Evolutionary conservation across 1,140 invertebrate species (phyloP).

Genomic region (Chymomyza costata): DNA sequence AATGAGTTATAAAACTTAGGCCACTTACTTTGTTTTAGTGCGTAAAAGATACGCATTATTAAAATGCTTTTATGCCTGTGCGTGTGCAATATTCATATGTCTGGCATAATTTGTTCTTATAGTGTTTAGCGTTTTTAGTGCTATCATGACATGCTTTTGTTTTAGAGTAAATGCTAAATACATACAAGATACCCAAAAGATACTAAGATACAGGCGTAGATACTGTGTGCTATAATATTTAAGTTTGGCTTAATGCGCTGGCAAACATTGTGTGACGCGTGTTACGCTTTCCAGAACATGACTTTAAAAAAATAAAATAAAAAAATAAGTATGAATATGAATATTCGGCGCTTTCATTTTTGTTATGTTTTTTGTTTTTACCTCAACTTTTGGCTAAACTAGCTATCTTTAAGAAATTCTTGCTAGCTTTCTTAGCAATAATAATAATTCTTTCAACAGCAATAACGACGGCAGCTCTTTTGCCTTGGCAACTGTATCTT

Average conservation of each 20-base stretch:
- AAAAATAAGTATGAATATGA: too few species aligned
- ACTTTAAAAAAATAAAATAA: too few species aligned
- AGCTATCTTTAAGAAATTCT: conserved; percentile 37
- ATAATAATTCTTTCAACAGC: conserved; percentile 45
- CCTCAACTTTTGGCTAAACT: background rate
- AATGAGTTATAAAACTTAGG: conserved; percentile 69
- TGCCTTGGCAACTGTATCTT: too few species aligned
- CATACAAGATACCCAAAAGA: conserved; percentile 10
- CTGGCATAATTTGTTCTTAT: conserved; percentile 44
- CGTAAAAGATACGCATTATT: conserved; percentile 66
- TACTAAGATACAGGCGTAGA: conserved; percentile 14
- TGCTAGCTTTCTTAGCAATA: conserved; percentile 43
- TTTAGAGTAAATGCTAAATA: conserved; percentile 2
- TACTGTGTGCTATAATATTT: conserved; percentile 20
- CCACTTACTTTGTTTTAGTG: conserved; percentile 49
- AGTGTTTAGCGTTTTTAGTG: too few species aligned
- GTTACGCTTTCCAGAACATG: conserved; percentile 72
- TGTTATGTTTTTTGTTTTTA: too few species aligned
- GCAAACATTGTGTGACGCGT: conserved; percentile 41
- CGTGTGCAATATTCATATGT: conserved; percentile 44
- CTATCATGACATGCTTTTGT: too few species aligned
- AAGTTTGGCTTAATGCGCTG: conserved; percentile 31
- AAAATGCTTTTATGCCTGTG: conserved; percentile 49
- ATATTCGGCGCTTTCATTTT: conserved; percentile 62
- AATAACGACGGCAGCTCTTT: background rate